Conservation (phyloP, 2,797 vertebrate species). For the Aotus griseimembra region DNA sequence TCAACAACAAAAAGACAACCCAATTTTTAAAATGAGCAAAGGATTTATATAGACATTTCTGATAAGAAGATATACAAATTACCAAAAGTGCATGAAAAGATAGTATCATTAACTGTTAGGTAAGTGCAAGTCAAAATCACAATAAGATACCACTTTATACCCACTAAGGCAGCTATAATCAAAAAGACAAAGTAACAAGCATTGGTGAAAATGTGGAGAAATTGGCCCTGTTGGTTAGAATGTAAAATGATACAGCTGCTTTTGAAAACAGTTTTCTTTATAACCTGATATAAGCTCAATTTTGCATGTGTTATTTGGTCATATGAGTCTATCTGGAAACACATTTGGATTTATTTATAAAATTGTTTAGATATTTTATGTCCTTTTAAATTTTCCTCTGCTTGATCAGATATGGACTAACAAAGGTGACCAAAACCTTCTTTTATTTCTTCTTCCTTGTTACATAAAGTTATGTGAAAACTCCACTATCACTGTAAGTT, state of each 20-base stretch:
- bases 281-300: not conserved
- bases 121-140: not conserved
- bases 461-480: not conserved
- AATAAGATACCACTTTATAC: not conserved
- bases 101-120: not conserved
- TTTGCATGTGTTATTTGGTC: not conserved
- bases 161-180: not conserved
- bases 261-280: not conserved
- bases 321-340: not conserved
- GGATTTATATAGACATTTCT: not conserved
- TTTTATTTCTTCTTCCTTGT: not conserved
- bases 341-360: not conserved
- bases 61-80: not conserved
- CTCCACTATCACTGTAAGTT: not conserved
- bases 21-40: not conserved
- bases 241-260: not conserved
- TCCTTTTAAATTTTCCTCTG: not conserved
- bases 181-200: not conserved
- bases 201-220: not conserved
- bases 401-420: not conserved
- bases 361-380: not conserved
- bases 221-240: not conserved
- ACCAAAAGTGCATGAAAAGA: not conserved
- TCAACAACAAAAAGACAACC: not conserved
- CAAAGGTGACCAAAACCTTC: not conserved